These are phyloP conservation scores for Phenganax subtilis DNA, from an alignment of 92 coral and sea anemone genomes.

Conservation along the genomic window DNA sequence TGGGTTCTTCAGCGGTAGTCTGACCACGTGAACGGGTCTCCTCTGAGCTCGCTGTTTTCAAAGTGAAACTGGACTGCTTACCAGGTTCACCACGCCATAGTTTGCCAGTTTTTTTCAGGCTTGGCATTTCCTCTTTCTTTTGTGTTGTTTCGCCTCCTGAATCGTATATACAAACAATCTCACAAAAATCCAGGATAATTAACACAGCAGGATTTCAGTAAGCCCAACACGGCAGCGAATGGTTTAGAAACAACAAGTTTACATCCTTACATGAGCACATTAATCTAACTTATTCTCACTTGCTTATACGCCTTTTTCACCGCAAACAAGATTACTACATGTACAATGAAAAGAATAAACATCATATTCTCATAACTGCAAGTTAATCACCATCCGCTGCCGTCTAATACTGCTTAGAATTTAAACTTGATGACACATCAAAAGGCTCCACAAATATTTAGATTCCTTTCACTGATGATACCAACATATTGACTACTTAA, in stretches of 20 bases:
- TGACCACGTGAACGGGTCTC: slow-evolving; percentile 2
- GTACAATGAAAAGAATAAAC: too few relatives aligned
- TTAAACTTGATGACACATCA: too few relatives aligned
- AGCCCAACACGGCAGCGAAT: too few relatives aligned
- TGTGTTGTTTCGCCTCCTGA: slow-evolving; percentile 26
- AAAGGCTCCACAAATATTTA: neutral
- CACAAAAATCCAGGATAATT: neutral
- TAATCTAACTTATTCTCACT: too few relatives aligned
- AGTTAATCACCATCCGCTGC: too few relatives aligned
- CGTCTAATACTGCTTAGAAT: too few relatives aligned
- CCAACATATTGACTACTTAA: neutral
- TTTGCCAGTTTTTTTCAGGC: slow-evolving; percentile 1
- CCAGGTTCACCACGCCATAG: neutral
- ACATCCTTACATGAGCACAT: too few relatives aligned
- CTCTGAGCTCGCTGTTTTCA: neutral
- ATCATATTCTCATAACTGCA: too few relatives aligned
- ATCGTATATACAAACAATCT: slow-evolving; percentile 3
- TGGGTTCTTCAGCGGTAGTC: slow-evolving; percentile 9
- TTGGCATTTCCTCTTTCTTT: slow-evolving; percentile 15
- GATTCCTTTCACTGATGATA: neutral
- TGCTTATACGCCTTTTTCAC: too few relatives aligned
- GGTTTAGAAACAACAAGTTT: too few relatives aligned
- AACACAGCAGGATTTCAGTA: too few relatives aligned
- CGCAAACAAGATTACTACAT: too few relatives aligned
- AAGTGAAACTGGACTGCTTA: neutral